Evolutionary conservation across 2,797 vertebrate species (phyloP).

Genomic region (Crenuchus spilurus): DNA sequence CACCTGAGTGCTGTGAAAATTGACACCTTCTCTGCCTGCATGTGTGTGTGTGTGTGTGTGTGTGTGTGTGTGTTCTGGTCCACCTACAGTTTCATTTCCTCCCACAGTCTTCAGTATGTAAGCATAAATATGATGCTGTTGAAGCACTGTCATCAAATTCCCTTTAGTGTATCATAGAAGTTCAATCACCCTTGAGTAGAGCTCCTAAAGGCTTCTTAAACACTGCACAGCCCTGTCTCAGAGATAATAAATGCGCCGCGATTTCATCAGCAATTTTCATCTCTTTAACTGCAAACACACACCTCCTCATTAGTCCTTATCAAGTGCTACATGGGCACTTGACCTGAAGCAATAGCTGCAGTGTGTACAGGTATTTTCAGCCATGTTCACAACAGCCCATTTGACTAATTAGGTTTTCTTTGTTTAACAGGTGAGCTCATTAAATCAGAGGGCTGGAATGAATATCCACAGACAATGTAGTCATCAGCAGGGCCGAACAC

Average conservation of each 20-base stretch:
- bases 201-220: not conserved
- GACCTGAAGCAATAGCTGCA: not conserved
- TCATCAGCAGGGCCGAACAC: not conserved
- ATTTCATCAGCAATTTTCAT: conserved; percentile 11
- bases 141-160: not conserved
- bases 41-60: not conserved
- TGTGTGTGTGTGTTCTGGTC: not conserved
- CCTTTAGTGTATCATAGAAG: too few species aligned
- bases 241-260: not conserved
- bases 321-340: conserved; percentile 8
- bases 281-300: not conserved
- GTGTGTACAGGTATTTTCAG: not conserved
- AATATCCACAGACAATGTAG: not conserved
- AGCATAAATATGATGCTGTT: not conserved
- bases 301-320: conserved; percentile 11
- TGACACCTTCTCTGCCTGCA: conserved; percentile 24
- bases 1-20: conserved; percentile 39
- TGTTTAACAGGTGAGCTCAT: conserved; percentile 17
- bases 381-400: not conserved
- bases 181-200: too few species aligned
- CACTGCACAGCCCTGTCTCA: not conserved
- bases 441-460: not conserved
- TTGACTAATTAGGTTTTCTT: conserved; percentile 13
- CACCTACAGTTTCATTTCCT: conserved; percentile 7
- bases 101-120: too few species aligned